Evolutionary conservation across 2,113 vertebrate genomes (phyloP).

Genomic region (Phocoena phocoena): DNA sequence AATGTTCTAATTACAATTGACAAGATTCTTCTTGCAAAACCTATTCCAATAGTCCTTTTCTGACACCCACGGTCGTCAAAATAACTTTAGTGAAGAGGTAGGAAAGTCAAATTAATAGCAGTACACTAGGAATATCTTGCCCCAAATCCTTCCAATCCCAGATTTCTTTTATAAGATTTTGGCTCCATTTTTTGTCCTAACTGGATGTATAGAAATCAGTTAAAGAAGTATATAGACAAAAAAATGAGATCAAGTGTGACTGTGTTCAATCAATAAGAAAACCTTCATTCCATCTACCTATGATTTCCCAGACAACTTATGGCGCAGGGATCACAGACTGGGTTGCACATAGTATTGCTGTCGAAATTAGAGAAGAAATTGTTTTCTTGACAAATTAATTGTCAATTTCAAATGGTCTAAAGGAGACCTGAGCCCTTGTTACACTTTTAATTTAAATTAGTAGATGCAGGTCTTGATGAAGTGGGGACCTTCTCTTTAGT

Average conservation of each 20-base stretch:
- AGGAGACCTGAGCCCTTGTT: not conserved
- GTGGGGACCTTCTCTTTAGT: not conserved
- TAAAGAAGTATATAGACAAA: not conserved
- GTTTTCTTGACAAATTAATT: slow-evolving; percentile 48
- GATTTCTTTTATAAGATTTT: slow-evolving; percentile 36
- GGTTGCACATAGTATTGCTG: not conserved
- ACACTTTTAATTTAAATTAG: slow-evolving; percentile 51
- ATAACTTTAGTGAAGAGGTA: slow-evolving; percentile 6
- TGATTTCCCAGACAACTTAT: not conserved
- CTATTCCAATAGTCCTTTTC: not conserved
- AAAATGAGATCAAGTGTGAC: not conserved
- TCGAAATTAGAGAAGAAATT: not conserved
- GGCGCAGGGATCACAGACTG: not conserved
- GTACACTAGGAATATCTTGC: slow-evolving; percentile 26
- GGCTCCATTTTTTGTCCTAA: slow-evolving; percentile 25
- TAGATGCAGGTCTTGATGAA: not conserved
- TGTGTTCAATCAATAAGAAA: not conserved
- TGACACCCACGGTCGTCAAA: slow-evolving; percentile 20
- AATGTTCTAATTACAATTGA: slow-evolving; percentile 30
- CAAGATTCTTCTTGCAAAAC: not conserved
- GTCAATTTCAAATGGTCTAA: slow-evolving; percentile 19
- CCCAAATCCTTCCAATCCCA: not conserved
- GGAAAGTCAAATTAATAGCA: slow-evolving; percentile 33
- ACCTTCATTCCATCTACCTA: not conserved
- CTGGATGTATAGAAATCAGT: not conserved